Percentiles rank a stretch among this genome's conserved stretches.
Evolutionary conservation across 2,888 invertebrate species (phyloP).

Genomic region (Xestia rhomboidea): DNA sequence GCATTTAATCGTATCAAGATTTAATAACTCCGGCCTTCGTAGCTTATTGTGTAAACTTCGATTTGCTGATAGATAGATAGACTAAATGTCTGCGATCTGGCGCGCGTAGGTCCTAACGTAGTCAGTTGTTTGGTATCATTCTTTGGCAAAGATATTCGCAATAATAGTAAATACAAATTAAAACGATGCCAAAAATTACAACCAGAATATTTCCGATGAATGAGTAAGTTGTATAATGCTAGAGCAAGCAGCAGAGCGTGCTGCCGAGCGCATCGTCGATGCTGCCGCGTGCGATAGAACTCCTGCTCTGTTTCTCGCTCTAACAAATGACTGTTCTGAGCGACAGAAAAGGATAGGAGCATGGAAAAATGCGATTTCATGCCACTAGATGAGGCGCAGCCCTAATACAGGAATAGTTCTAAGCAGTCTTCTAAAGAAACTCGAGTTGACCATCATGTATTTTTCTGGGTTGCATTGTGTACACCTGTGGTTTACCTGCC

Average conservation of each 20-base stretch:
- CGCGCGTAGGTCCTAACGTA: background rate
- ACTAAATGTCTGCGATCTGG: conserved; percentile 20
- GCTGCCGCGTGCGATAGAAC: background rate
- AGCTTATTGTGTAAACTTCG: conserved; percentile 70
- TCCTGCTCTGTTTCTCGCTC: background rate
- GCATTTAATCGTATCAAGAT: conserved; percentile 76
- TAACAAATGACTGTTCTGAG: background rate
- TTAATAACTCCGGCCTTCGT: conserved; percentile 73
- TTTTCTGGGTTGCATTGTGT: conserved; percentile 14
- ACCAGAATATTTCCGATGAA: conserved; percentile 4
- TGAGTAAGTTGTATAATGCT: background rate
- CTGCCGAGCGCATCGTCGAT: background rate
- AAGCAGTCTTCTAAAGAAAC: conserved; percentile 24
- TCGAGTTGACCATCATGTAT: background rate
- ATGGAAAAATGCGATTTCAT: background rate
- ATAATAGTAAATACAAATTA: conserved; percentile 21
- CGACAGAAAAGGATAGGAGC: background rate
- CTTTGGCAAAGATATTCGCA: conserved; percentile 44
- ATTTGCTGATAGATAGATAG: conserved; percentile 48
- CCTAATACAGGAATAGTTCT: background rate
- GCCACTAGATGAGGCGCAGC: background rate
- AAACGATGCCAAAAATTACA: conserved; percentile 9
- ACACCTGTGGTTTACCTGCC: conserved; percentile 30
- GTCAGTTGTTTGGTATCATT: conserved; percentile 31
- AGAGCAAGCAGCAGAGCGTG: background rate